Conservation (phyloP, 2,888 invertebrate genomes). For the Microctonus hyperodae region DNA sequence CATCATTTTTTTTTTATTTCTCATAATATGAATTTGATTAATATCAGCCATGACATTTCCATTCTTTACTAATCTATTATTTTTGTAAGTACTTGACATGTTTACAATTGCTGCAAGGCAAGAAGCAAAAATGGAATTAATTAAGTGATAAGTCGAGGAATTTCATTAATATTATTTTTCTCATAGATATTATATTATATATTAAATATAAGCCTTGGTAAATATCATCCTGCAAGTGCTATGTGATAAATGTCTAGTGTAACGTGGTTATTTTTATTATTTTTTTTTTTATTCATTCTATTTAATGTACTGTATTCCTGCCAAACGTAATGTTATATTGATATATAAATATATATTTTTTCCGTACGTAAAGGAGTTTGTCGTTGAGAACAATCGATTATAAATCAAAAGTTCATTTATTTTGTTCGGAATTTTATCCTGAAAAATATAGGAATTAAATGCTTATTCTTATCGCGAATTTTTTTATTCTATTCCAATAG, state of each 20-base stretch:
- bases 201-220: neutral
- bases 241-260: conserved; percentile 33
- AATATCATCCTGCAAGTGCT: conserved; percentile 27
- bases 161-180: conserved; percentile 9
- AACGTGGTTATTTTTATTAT: conserved; percentile 16
- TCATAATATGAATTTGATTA: neutral
- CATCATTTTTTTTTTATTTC: neutral
- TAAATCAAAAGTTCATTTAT: neutral
- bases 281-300: neutral
- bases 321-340: conserved; percentile 37
- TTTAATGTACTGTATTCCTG: conserved; percentile 28
- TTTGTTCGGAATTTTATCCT: neutral
- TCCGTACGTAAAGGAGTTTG: neutral
- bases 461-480: neutral
- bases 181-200: neutral
- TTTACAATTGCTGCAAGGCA: neutral
- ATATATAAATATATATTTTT: conserved; percentile 8
- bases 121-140: neutral
- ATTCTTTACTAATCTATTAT: neutral
- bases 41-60: conserved; percentile 10
- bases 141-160: neutral
- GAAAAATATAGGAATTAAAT: neutral
- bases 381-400: neutral
- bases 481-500: neutral
- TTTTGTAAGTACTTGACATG: neutral